Percentiles rank a stretch among this genome's conserved stretches.
phyloP scores from a whole-genome alignment of 1,140 invertebrate species.

The Psix sp. region DNA sequence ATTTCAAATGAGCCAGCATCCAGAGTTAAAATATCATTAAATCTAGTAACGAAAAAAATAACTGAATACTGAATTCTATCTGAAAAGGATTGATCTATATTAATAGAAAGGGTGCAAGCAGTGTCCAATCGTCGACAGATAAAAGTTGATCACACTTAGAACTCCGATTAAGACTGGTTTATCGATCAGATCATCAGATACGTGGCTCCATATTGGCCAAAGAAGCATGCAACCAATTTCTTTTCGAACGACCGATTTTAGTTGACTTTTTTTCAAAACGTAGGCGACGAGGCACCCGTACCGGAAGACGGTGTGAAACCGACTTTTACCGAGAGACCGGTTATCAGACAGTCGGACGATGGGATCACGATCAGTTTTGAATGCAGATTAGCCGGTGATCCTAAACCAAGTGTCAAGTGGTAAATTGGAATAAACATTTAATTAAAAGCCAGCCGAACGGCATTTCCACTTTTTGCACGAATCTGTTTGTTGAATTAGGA shows the following conservation, averaged over 20 bases:
- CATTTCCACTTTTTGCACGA: conserved; percentile 41
- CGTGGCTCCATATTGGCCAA: conserved; percentile 62
- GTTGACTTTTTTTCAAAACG: conserved; percentile 62
- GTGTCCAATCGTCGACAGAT: no score
- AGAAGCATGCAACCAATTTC: conserved; percentile 29
- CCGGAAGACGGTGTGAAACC: conserved; percentile 94
- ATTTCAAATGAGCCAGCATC: no score
- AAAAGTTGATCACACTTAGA: no score
- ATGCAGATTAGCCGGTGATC: conserved; percentile 96
- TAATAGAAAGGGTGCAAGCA: no score
- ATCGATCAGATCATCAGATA: conserved; percentile 64
- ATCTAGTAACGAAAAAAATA: no score
- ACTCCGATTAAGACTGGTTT: conserved; percentile 56
- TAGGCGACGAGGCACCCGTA: conserved; percentile 94
- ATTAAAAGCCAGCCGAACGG: conserved; percentile 6
- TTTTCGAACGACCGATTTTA: conserved; percentile 21
- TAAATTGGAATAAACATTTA: conserved; percentile 77
- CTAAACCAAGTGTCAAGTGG: conserved; percentile 94
- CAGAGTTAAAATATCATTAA: no score
- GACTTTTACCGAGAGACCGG: conserved; percentile 96
- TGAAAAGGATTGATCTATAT: no score
- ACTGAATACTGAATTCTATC: no score
- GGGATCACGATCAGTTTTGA: conserved; percentile 95
- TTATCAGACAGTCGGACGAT: conserved; percentile 96
- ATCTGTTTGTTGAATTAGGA: conserved; percentile 25